A percentile compares a stretch with the other conserved stretches of the same genome.
Conservation (phyloP, 2,113 vertebrate species). For the Cepphus grylle region DNA sequence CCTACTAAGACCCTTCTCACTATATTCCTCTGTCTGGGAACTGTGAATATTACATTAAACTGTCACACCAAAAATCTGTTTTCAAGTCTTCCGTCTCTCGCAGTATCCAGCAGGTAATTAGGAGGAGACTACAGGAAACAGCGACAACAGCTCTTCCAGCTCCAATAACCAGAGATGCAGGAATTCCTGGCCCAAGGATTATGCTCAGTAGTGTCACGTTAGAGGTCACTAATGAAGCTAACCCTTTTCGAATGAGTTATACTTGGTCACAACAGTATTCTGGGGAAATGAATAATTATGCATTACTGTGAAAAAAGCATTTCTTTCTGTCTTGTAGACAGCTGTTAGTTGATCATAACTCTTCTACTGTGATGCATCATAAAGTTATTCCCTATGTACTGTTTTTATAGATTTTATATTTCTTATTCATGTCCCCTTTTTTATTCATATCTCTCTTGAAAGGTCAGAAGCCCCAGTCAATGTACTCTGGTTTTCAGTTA, state of each 20-base stretch:
- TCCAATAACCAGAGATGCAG: not conserved
- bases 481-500: not conserved
- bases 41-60: not conserved
- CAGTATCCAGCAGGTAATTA: not conserved
- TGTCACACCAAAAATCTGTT: not conserved
- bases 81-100: not conserved
- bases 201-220: not conserved
- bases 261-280: not conserved
- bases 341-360: not conserved
- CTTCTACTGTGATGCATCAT: not conserved
- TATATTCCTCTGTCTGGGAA: not conserved
- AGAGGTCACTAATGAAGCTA: not conserved
- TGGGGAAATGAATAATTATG: not conserved
- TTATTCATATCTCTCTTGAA: not conserved
- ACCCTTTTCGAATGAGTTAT: not conserved
- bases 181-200: not conserved
- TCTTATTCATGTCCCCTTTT: not conserved
- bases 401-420: not conserved
- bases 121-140: not conserved
- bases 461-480: not conserved
- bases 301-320: not conserved
- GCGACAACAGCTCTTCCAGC: not conserved
- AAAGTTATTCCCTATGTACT: not conserved
- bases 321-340: rapidly evolving
- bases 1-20: not conserved